Evolutionary conservation across 2,113 vertebrate species (phyloP).

Genomic region (Corapipo altera): DNA sequence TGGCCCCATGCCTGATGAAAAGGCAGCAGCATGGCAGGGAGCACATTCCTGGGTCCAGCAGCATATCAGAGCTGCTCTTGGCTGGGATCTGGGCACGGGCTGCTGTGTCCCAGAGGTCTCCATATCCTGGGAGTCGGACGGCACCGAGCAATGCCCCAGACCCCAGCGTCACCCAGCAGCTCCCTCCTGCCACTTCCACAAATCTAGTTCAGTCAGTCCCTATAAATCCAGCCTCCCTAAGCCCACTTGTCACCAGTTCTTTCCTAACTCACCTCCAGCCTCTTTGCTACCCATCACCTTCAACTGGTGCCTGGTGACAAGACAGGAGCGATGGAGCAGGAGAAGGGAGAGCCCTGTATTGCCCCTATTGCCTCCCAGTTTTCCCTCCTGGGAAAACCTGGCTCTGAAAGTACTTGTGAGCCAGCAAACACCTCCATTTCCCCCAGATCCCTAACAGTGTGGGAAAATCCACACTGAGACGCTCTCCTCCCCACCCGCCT

Average conservation of each 20-base stretch:
- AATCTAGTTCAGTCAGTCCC: slow-evolving; percentile 32
- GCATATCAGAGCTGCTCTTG: neutral
- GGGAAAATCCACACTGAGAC: neutral
- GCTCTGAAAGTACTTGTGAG: neutral
- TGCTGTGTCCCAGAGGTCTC: fast-evolving
- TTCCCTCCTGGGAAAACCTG: neutral
- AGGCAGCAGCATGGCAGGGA: neutral
- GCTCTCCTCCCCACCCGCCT: neutral
- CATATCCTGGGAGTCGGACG: neutral
- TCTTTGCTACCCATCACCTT: neutral
- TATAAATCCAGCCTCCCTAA: slow-evolving; percentile 23
- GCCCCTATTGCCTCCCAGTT: fast-evolving
- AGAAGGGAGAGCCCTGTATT: neutral
- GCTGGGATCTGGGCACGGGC: fast-evolving
- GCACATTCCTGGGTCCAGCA: neutral
- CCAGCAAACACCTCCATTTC: neutral
- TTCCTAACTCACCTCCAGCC: neutral
- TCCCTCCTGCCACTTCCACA: neutral
- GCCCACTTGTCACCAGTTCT: neutral
- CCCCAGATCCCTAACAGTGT: fast-evolving
- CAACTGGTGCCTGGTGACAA: neutral
- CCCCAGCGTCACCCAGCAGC: neutral
- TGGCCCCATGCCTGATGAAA: fast-evolving
- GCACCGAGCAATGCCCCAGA: neutral
- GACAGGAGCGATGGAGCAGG: neutral